Evolutionary conservation across 2,888 invertebrate genomes (phyloP), one percentile per base, ranked within the genome.

Genomic region (Leptopterna dolabrata): DNA sequence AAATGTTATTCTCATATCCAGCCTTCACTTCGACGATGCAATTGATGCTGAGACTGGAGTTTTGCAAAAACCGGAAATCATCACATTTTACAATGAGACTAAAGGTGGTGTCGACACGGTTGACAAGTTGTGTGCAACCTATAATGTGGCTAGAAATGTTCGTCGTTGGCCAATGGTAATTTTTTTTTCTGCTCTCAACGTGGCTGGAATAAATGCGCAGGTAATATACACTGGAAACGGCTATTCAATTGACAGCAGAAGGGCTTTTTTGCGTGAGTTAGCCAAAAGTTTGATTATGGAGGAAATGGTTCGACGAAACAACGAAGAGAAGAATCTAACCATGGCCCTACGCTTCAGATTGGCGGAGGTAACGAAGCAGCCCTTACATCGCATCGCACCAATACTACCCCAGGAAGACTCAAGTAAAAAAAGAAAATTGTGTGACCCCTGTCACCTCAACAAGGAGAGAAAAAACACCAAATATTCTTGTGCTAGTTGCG

Each of bases 161-260:
- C 89, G 88, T 88, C 83, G 89, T 87, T 90, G 90, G 51, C 51
- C 51, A 51, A 43, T 43, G 43, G 43, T 43, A 43, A 43, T 43
- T 43, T 90, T 87, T n/a, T 90, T 87, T 86, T 71, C 82, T 19
- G 87, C 90, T 73, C 78, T 90, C 87, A 89, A 90, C 88, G 89
- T 90, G 78, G 88, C 90, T 30, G 90, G 89, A 29, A 90, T 90
- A 29, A 90, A 90, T 87, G 88, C 89, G 71, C 16, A 76, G 36
- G 76, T 76, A n/a, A 76, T 76, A 76, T 29, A 76, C 36, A 27
- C 70, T 24, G 70, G 70, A 27, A 70, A 51, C 51, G 51, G 51
- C 51, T 51, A 51, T 51, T 51, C 51, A 51, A 51, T 51, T 51
- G 51, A 51, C 51, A 51, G 51, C 51, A 51, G 51, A 51, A 51